Evolutionary conservation across 1,140 invertebrate genomes (phyloP).

Genomic region (Orius insidiosus): DNA sequence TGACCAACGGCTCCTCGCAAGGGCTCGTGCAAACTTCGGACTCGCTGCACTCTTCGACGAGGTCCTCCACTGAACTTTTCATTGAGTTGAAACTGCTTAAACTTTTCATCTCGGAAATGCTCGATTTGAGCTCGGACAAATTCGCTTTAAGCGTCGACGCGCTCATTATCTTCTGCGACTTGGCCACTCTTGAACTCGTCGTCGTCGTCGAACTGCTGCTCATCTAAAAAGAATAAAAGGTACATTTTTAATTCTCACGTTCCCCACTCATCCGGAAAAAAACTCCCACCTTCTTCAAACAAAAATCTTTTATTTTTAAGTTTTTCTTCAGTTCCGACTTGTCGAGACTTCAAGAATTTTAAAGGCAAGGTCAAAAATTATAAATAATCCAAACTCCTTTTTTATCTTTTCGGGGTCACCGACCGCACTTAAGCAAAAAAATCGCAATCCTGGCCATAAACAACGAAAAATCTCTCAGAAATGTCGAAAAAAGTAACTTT

Average conservation of each 20-base stretch:
- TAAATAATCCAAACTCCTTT: too few relatives aligned
- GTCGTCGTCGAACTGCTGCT: constrained; percentile 24
- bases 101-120: constrained; percentile 59
- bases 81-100: constrained; percentile 27
- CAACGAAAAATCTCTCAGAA: too few relatives aligned
- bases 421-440: too few relatives aligned
- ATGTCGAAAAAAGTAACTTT: too few relatives aligned
- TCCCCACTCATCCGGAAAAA: too few relatives aligned
- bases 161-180: constrained; percentile 39
- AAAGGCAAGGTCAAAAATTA: too few relatives aligned
- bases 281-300: too few relatives aligned
- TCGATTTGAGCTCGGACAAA: constrained; percentile 52
- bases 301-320: too few relatives aligned
- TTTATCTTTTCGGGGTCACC: too few relatives aligned
- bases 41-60: constrained; percentile 32
- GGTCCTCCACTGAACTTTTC: constrained; percentile 43
- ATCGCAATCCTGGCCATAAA: too few relatives aligned
- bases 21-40: constrained; percentile 25
- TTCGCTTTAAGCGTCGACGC: constrained; percentile 54
- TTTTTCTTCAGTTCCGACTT: too few relatives aligned
- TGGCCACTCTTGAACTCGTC: constrained; percentile 34
- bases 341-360: too few relatives aligned
- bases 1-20: constrained; percentile 43
- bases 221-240: background rate
- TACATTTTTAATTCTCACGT: background rate